phyloP scores from a whole-genome alignment of 2,113 vertebrate genomes.

The Dipodomys ordii region DNA sequence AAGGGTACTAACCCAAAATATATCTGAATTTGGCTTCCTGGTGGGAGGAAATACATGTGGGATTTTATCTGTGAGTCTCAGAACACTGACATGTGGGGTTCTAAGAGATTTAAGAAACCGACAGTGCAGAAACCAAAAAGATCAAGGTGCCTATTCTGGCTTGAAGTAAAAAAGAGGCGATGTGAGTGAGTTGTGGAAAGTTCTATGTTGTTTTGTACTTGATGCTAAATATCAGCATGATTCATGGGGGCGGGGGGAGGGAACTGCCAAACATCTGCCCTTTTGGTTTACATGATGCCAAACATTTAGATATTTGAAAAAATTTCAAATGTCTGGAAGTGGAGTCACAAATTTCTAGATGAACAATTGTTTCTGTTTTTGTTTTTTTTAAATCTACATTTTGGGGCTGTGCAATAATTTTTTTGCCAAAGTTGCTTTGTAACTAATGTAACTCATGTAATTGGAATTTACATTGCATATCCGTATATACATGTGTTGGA shows the following conservation, averaged over 20 bases:
- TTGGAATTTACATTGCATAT: constrained; percentile 9
- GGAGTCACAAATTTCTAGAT: constrained; percentile 55
- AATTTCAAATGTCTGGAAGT: constrained; percentile 54
- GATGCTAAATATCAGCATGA: constrained; percentile 50
- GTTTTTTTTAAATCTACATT: not conserved
- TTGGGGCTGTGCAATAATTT: constrained; percentile 21
- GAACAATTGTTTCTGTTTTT: constrained; percentile 21
- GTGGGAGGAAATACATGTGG: constrained; percentile 26
- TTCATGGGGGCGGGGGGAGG: not conserved
- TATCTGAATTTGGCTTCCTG: constrained; percentile 47
- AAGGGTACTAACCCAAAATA: constrained; percentile 59
- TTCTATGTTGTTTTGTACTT: constrained; percentile 31
- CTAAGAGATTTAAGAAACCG: constrained; percentile 47
- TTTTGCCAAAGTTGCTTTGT: constrained; percentile 47
- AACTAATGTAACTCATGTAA: not conserved
- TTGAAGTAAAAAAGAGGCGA: not conserved
- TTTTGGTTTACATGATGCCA: constrained; percentile 43
- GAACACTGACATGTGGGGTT: constrained; percentile 37
- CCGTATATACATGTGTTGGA: too few species aligned
- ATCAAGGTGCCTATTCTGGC: not conserved
- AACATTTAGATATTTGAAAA: constrained; percentile 72
- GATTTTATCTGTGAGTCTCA: constrained; percentile 52
- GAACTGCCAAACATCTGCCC: constrained; percentile 37
- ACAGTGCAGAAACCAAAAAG: not conserved
- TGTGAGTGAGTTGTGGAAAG: not conserved